Percentiles rank a stretch among this genome's conserved stretches.
These are phyloP conservation scores for Psylliodes chrysocephalus DNA, from an alignment of 2,888 invertebrate genomes.

Conservation along the genomic window DNA sequence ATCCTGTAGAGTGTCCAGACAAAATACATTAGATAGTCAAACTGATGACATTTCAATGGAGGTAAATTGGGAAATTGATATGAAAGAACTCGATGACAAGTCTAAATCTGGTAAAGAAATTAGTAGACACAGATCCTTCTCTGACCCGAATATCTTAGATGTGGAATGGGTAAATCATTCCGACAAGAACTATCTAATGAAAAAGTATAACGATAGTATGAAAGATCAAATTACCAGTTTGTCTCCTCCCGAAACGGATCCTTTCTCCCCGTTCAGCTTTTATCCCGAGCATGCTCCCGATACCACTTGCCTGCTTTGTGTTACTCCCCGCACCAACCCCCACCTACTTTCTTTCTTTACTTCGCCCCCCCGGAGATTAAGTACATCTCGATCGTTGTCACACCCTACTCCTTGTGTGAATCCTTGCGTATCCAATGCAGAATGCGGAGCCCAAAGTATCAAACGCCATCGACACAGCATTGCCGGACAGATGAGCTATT, in stretches of 20 bases:
- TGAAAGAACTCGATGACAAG: slow-evolving; percentile 46
- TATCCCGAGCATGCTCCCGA: slow-evolving; percentile 54
- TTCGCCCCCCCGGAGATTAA: slow-evolving; percentile 38
- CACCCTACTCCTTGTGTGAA: slow-evolving; percentile 55
- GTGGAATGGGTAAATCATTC: slow-evolving; percentile 48
- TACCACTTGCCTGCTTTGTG: slow-evolving; percentile 48
- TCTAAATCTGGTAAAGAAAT: slow-evolving; percentile 30
- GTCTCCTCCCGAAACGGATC: slow-evolving; percentile 51
- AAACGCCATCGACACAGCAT: slow-evolving; percentile 95
- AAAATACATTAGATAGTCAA: slow-evolving; percentile 52
- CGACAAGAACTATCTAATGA: slow-evolving; percentile 51
- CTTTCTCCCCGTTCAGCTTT: slow-evolving; percentile 54
- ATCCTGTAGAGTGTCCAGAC: slow-evolving; percentile 45
- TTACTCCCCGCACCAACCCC: slow-evolving; percentile 54
- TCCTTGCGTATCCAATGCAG: slow-evolving; percentile 61
- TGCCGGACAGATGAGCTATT: slow-evolving; percentile 94
- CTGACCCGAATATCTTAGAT: slow-evolving; percentile 62
- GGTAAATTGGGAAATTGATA: slow-evolving; percentile 57
- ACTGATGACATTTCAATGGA: slow-evolving; percentile 55
- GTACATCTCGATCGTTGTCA: slow-evolving; percentile 56
- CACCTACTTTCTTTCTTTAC: slow-evolving; percentile 59
- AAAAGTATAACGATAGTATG: slow-evolving; percentile 52
- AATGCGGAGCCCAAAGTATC: slow-evolving; percentile 52
- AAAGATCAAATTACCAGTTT: slow-evolving; percentile 42
- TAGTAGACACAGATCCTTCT: slow-evolving; percentile 58